phyloP scores from a whole-genome alignment of 2,888 invertebrate species.

The Parnassius orleans region DNA sequence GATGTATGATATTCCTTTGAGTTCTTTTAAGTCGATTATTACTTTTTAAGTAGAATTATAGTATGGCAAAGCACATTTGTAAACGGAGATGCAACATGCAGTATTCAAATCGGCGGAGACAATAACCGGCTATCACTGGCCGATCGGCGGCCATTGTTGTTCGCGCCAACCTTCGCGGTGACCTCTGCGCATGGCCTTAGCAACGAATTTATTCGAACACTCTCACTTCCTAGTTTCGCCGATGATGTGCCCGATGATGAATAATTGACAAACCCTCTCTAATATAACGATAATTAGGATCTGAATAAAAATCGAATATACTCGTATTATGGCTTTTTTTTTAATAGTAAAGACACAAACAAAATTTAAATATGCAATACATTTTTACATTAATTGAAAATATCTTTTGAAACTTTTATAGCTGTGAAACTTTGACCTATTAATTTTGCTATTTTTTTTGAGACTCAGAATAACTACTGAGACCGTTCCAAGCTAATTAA shows the following conservation, averaged over 20 bases:
- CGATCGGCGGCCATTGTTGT: constrained; percentile 26
- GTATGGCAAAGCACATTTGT: constrained; percentile 1
- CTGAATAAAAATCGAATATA: constrained; percentile 3
- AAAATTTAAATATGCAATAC: too few species aligned
- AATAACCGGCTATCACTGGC: constrained; percentile 24
- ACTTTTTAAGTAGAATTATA: too few species aligned
- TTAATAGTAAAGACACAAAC: too few species aligned
- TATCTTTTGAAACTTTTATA: too few species aligned
- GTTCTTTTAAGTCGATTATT: too few species aligned
- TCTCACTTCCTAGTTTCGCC: constrained; percentile 38
- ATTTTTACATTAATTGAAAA: too few species aligned
- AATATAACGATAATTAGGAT: constrained; percentile 11
- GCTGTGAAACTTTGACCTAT: too few species aligned
- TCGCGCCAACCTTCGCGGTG: constrained; percentile 32
- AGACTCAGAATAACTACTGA: too few species aligned
- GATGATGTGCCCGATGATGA: constrained; percentile 18
- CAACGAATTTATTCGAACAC: constrained; percentile 30
- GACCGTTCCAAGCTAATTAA: too few species aligned
- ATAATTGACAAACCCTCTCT: constrained; percentile 13
- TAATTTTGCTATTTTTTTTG: too few species aligned
- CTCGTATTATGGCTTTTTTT: constrained; percentile 6
- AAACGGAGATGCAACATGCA: background rate
- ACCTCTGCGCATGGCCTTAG: constrained; percentile 32
- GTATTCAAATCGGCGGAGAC: constrained; percentile 18
- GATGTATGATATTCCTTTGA: too few species aligned